These are phyloP conservation scores for Drosophila kokeensis DNA, from an alignment of 2,888 invertebrate genomes.

Conservation along the genomic window DNA sequence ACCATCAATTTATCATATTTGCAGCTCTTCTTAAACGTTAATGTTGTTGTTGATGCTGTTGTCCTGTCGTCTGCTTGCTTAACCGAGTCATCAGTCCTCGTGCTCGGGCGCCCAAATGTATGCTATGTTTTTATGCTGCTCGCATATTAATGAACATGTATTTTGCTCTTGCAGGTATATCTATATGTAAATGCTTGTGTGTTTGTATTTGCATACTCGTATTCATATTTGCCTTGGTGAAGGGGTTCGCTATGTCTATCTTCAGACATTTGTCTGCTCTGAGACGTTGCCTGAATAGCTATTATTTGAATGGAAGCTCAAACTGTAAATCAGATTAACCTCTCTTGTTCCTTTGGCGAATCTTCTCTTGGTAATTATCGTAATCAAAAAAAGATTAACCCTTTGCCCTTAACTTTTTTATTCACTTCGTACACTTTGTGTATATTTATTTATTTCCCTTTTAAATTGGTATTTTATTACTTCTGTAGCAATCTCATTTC, in stretches of 20 bases:
- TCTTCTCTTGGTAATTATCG: not conserved
- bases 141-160: constrained; percentile 61
- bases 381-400: constrained; percentile 1
- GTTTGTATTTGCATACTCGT: not conserved
- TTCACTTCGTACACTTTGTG: not conserved
- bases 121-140: constrained; percentile 22
- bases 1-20: constrained; percentile 67
- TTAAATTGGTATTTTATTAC: constrained; percentile 8
- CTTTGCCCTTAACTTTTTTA: not conserved
- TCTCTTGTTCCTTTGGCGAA: not conserved
- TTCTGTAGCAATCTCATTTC: not conserved
- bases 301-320: not conserved
- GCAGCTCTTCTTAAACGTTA: constrained; percentile 49
- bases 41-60: constrained; percentile 12
- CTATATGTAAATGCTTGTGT: not conserved
- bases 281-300: not conserved
- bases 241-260: not conserved
- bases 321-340: not conserved
- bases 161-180: constrained; percentile 2
- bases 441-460: constrained; percentile 2
- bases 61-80: constrained; percentile 9
- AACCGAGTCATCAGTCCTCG: constrained; percentile 10
- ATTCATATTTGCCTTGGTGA: not conserved
- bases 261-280: not conserved
- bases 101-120: constrained; percentile 14